Percentiles rank a stretch among this genome's conserved stretches.
phyloP scores from a whole-genome alignment of 2,888 invertebrate genomes.

The Ceratothoa steindachneri region DNA sequence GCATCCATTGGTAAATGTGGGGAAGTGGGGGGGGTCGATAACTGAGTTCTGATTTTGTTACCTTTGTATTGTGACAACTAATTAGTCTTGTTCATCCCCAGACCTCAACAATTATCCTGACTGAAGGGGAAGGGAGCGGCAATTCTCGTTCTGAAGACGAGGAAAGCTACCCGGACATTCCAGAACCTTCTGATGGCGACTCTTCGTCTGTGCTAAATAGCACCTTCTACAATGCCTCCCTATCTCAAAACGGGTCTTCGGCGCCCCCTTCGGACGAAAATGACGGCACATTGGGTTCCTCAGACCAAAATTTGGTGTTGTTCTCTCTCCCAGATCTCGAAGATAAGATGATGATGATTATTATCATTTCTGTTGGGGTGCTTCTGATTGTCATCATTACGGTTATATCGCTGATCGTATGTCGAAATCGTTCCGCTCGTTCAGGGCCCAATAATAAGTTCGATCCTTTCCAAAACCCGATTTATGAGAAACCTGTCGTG shows the following conservation, averaged over 20 bases:
- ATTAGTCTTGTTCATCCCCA: too few species aligned
- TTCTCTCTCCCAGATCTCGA: neutral
- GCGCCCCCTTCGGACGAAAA: too few species aligned
- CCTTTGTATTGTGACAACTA: too few species aligned
- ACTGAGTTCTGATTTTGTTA: too few species aligned
- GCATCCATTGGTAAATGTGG: too few species aligned
- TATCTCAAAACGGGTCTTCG: neutral
- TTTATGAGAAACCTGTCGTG: conserved; percentile 44
- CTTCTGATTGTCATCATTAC: neutral
- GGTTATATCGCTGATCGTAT: neutral
- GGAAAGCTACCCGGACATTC: neutral
- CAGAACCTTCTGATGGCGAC: neutral
- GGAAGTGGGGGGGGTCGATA: too few species aligned
- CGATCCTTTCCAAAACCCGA: conserved; percentile 47
- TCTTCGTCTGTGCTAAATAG: neutral
- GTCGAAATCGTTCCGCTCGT: neutral
- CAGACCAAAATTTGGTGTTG: neutral
- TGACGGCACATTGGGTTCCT: neutral
- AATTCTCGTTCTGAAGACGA: neutral
- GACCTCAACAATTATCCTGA: too few species aligned
- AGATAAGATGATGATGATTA: neutral
- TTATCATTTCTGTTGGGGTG: neutral
- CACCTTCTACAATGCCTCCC: neutral
- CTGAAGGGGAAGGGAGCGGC: neutral
- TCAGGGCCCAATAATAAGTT: conserved; percentile 23